Base-by-base conservation (phyloP, 2,888 invertebrate species). In the Charanyca ferruginea region DNA sequence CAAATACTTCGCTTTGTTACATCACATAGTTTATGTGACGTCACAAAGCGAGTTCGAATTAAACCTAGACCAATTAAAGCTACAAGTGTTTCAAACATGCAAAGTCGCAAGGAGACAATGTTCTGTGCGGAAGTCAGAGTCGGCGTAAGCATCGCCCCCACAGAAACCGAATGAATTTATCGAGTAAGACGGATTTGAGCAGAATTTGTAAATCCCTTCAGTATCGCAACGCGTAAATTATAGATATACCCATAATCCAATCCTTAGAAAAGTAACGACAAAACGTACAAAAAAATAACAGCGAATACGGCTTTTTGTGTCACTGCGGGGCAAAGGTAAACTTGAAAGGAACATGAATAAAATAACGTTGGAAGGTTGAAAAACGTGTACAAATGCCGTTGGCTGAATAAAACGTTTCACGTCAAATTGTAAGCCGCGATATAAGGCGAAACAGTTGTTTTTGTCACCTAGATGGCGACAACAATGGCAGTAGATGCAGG, bases 371-470 rank as follows among this genome's bases (percentile, higher is more conserved):
- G 71, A 62, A 65, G 66, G 59, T 79, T 71, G 77, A 79, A 84
- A 81, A 83, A 78, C 68, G 69, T 58, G 79, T 87, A 85, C 83
- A 87, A 86, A 82, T 81, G 78, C 64, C 60, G 73, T 76, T 61
- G 70, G 73, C 73, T 74, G 72, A 81, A 83, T 84, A 83, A 85
- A 86, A 79, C 80, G 81, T 77, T 85, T 65, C 73, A 82, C 81
- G 81, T 84, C 79, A 81, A 85, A 84, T 83, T 85, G 83, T 81
- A 82, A 72, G 69, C 79, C 77, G 72, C 83, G 80, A 83, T 86
- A 85, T 83, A 80, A 81, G 58, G 62, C 58, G 77, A 73, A 85
- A 79, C 81, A 82, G 85, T 87, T 87, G 85, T 86, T 87, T 85
- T 85, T 87, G 86, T 84, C 83, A 83, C 81, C 77, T 73, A 81